Conservation (phyloP, 2,888 invertebrate species). For the Xestoiulus laeticollis region DNA sequence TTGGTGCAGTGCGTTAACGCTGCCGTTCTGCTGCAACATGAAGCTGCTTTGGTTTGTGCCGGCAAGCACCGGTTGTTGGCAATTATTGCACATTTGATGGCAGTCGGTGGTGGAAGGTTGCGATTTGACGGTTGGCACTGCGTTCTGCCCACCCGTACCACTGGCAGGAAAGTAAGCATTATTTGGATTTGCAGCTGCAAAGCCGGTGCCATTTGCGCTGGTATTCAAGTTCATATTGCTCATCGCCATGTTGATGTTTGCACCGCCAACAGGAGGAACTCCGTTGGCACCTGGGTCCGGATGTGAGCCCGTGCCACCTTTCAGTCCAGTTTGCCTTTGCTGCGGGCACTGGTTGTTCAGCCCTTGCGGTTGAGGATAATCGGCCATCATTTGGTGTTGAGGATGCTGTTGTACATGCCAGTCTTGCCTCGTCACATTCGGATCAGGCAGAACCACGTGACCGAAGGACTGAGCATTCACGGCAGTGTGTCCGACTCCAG, state of each 20-base stretch:
- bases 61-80: conserved; percentile 50
- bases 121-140: not conserved
- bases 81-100: conserved; percentile 53
- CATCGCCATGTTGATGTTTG: conserved; percentile 51
- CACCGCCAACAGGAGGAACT: not conserved
- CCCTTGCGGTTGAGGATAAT: conserved; percentile 54
- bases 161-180: not conserved
- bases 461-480: not conserved
- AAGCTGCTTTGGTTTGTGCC: conserved; percentile 24
- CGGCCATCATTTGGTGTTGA: conserved; percentile 54
- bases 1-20: not conserved
- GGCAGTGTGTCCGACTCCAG: not conserved
- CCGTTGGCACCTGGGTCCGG: not conserved
- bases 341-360: conserved; percentile 55
- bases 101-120: conserved; percentile 55
- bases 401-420: conserved; percentile 55
- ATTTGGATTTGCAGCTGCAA: not conserved
- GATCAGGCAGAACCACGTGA: not conserved
- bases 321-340: not conserved
- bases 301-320: not conserved
- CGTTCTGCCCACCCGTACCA: not conserved
- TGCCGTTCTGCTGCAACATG: not conserved
- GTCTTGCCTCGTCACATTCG: not conserved
- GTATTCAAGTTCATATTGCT: conserved; percentile 53
- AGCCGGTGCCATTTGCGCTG: not conserved